These are phyloP conservation scores for Platycercus adscitus DNA, from an alignment of 2,113 vertebrate species.

Conservation along the genomic window DNA sequence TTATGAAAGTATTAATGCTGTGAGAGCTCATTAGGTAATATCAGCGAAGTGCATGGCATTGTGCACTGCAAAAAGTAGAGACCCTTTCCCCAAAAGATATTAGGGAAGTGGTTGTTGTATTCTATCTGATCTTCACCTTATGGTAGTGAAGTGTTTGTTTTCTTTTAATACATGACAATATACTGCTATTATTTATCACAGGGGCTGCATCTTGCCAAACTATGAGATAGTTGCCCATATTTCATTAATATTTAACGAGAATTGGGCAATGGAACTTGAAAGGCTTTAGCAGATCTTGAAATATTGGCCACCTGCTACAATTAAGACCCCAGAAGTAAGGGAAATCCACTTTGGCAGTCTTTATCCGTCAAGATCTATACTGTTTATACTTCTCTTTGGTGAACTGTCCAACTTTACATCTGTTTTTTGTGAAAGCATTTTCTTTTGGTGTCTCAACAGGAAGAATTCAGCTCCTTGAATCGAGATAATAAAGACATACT, in stretches of 20 bases:
- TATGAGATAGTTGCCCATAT: background rate
- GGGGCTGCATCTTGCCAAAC: background rate
- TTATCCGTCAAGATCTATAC: background rate
- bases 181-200: background rate
- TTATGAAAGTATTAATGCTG: background rate
- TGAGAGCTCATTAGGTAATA: background rate
- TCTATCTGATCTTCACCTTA: background rate
- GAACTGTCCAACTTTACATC: background rate
- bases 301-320: background rate
- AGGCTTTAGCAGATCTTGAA: background rate
- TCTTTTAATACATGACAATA: background rate
- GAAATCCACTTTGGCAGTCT: background rate
- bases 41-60: background rate
- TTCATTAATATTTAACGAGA: background rate
- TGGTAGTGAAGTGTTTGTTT: background rate
- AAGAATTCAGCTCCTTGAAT: constrained; percentile 73
- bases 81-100: background rate
- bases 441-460: constrained; percentile 66
- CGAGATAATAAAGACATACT: constrained; percentile 71
- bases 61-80: background rate
- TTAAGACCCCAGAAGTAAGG: background rate
- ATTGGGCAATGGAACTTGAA: background rate
- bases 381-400: background rate
- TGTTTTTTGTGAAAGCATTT: background rate
- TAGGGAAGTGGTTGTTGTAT: background rate